A percentile compares a stretch with the other conserved stretches of the same genome.
Evolutionary conservation across 2,888 invertebrate genomes (phyloP).

Genomic region (Ephialtes manifestator): DNA sequence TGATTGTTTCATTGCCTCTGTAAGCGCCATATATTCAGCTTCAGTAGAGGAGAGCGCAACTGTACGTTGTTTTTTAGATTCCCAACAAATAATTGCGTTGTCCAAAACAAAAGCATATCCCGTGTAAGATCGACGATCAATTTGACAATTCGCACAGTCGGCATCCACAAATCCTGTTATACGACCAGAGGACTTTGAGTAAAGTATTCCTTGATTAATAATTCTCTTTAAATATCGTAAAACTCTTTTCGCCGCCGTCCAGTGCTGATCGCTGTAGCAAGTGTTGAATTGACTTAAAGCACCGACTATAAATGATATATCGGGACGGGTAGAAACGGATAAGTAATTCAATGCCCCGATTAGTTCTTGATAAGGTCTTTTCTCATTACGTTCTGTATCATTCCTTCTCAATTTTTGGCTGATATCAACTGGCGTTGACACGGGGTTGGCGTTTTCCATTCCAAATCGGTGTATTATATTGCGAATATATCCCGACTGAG

Average conservation of each 20-base stretch:
- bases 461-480: neutral
- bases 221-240: neutral
- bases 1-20: too few relatives aligned
- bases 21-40: too few relatives aligned
- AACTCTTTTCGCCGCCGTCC: neutral
- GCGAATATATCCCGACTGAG: neutral
- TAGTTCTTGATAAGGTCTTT: constrained; percentile 48
- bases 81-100: too few relatives aligned
- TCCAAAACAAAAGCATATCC: too few relatives aligned
- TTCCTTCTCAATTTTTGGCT: constrained; percentile 2
- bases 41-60: too few relatives aligned
- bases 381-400: neutral
- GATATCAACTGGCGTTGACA: constrained; percentile 19
- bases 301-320: constrained; percentile 7
- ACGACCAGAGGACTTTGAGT: too few relatives aligned
- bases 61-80: too few relatives aligned
- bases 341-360: too few relatives aligned
- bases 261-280: neutral
- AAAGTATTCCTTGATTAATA: neutral
- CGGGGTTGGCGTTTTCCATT: neutral
- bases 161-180: too few relatives aligned
- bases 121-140: too few relatives aligned
- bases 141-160: too few relatives aligned
- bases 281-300: constrained; percentile 4
- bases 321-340: neutral